Base-by-base conservation (phyloP, 2,888 invertebrate genomes). In the Sinodicranocentrus sp. region DNA sequence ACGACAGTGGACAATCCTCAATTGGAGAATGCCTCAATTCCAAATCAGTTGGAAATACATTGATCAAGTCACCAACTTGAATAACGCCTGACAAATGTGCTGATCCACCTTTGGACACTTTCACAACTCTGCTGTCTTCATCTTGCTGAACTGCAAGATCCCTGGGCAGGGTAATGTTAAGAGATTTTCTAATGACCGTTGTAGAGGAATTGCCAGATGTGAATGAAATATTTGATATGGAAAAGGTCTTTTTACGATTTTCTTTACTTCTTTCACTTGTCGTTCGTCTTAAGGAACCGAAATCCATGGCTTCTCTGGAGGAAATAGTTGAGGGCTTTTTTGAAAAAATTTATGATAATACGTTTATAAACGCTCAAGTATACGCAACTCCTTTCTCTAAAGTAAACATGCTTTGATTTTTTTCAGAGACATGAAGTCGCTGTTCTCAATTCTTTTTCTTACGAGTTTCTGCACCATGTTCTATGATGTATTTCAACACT, bases 221-320 rank as follows among this genome's bases (percentile, higher is more conserved):
- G 25, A 67, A 87, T 6, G 88, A 88, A 25, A 88, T 78, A 75
- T 88, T 88, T 10, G 88, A 89, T 1, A 86, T 87, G n/a, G 89
- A 89, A 82, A 87, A 87, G 13, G 89, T 86, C 71, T 85, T 85
- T 48, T 79, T 79, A 0, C 80, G 39, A 48, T 73, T 73, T 39
- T 73, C 73, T 28, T 82, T 82, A 19, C 84, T 76, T 33, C 82
- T 57, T 44, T 73, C 77, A 57, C 65, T 75, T 1, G 68, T 17
- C 44, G 77, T 82, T 67, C 73, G 54, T 73, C 78, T 44, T 26
- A 88, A 75, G 10, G 88, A 87, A 0, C 87, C 85, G 61, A 87
- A 87, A 65, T 88, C 88, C 88, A 88, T 25, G 8, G 21, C 52
- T 52, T 10, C 21, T 54, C 17, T 21, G 54, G 10, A 19, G 13